Base-by-base conservation (phyloP, 2,797 vertebrate genomes). In the Sebastes minor region DNA sequence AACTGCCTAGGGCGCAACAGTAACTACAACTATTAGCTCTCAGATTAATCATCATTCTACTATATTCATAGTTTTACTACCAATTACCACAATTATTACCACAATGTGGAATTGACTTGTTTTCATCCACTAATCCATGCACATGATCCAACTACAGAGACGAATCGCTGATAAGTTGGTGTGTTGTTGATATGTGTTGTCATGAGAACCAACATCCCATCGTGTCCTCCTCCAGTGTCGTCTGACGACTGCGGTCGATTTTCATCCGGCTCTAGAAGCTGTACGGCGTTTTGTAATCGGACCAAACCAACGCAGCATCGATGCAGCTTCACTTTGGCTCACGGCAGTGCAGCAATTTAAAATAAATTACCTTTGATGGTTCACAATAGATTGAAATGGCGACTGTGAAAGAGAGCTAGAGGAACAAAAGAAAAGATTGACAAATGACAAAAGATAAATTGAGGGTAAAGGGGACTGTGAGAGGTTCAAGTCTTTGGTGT, bases 361-460 rank as follows among this genome's bases (percentile, higher is more conserved):
- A 82, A 82, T 63, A 84, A 89, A 88, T 86, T 49, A 85, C 83
- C 82, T 85, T 76, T 75, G 61, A 85, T 78, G 65, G 63, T 35
- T 80, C 56, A 78, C 68, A 78, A 84, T 70, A 73, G 84, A 89
- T 71, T 81, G 71, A 84, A 89, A 80, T 62, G 53, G 69, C 53
- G 83, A 56, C 38, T 46, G 16, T 72, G 68, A 66, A 84, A 70
- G 53, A 59, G 27, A 14, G 35, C 38, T 25, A 5, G 23, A 22
- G n/a, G 53, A 64, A 76, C 75, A 55, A 62, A 64, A 42, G 46
- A 56, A 62, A 64, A 42, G 46, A 74, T 57, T 68, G 78, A 73
- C 74, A 80, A 82, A 88, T 82, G 80, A 83, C 82, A 78, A 74
- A 81, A 78, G 77, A 83, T 82, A 83, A 86, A 90, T 64, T 64